These are phyloP conservation scores for Heteractis magnifica DNA, from an alignment of 92 coral and sea anemone genomes.

Conservation along the genomic window DNA sequence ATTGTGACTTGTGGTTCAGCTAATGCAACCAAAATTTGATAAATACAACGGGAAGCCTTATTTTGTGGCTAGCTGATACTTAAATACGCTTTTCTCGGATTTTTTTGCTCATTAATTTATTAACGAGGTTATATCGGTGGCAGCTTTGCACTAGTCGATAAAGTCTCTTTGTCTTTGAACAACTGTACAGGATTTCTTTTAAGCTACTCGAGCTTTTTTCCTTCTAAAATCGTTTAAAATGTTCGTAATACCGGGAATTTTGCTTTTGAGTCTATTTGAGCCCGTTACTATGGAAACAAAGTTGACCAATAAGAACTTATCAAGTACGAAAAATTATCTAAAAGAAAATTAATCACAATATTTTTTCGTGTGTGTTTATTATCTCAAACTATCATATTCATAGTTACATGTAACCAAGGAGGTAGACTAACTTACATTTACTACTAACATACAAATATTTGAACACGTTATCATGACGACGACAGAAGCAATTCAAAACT, in stretches of 20 bases:
- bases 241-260: neutral
- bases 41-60: neutral
- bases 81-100: neutral
- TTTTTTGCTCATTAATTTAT: neutral
- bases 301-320: neutral
- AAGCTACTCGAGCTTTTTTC: neutral
- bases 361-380: too few relatives aligned
- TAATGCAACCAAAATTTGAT: neutral
- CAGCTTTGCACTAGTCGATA: slow-evolving; percentile 1
- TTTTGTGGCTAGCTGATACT: neutral
- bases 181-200: neutral
- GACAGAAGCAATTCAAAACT: too few relatives aligned
- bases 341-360: neutral
- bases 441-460: too few relatives aligned
- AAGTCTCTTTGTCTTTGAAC: neutral
- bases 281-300: neutral
- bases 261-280: neutral
- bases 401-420: too few relatives aligned
- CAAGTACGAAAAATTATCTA: neutral
- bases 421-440: too few relatives aligned
- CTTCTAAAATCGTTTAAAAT: neutral
- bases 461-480: too few relatives aligned
- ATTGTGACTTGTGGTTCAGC: neutral
- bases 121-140: neutral
- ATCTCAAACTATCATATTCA: too few relatives aligned